These are phyloP conservation scores for Odocoileus hemionus DNA, from an alignment of 2,113 vertebrate genomes.

Conservation along the genomic window DNA sequence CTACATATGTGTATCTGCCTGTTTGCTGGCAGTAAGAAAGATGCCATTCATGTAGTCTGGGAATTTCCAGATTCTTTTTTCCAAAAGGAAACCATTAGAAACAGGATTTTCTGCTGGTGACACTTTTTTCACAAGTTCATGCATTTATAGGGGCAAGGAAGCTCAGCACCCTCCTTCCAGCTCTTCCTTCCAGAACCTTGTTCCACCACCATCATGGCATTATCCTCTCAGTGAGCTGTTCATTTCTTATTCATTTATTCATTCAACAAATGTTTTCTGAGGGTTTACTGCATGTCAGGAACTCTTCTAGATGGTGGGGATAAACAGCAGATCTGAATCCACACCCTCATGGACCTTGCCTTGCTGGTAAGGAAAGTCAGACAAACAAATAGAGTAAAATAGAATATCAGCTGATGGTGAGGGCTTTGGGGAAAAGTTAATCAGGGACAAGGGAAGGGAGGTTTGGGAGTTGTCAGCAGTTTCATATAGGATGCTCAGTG, in stretches of 20 bases:
- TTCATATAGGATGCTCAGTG: background rate
- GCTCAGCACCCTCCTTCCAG: background rate
- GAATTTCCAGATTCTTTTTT: conserved; percentile 8
- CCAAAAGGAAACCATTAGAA: background rate
- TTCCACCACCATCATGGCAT: background rate
- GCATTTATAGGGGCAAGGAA: background rate
- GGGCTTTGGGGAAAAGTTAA: background rate
- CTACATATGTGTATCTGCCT: background rate
- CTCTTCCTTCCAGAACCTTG: background rate
- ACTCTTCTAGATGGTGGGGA: background rate
- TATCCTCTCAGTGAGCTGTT: background rate
- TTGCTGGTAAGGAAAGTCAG: background rate
- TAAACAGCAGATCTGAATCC: background rate
- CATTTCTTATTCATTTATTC: background rate
- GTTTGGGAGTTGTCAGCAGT: background rate
- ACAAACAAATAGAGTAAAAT: background rate
- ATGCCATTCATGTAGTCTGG: background rate
- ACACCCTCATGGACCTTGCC: background rate
- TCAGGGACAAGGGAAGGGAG: background rate
- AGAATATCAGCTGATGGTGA: background rate
- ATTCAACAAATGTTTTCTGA: background rate
- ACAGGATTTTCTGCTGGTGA: background rate
- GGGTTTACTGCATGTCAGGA: background rate
- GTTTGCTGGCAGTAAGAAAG: background rate
- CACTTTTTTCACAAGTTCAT: background rate